Conservation (phyloP, 2,113 vertebrate genomes). For the Lampris megalopsis region DNA sequence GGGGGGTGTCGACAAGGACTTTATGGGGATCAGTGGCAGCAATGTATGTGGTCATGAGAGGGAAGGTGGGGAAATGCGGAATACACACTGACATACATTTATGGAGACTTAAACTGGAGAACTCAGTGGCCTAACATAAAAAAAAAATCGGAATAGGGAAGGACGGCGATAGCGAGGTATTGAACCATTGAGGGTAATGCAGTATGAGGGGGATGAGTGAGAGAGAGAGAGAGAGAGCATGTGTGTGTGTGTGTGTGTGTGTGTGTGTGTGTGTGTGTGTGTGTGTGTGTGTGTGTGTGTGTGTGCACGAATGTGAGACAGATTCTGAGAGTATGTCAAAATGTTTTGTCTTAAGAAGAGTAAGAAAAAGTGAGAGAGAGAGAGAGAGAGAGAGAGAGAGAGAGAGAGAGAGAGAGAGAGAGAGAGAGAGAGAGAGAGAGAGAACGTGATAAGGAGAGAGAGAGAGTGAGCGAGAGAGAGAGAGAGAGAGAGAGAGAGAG, state of each 20-base stretch:
- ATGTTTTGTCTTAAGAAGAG: neutral
- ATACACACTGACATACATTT: neutral
- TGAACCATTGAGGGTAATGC: constrained; percentile 22
- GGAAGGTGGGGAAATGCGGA: neutral
- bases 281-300: neutral
- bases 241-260: constrained; percentile 19
- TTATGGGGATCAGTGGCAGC: constrained; percentile 39
- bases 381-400: neutral
- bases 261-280: constrained; percentile 12
- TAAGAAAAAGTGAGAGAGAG: neutral
- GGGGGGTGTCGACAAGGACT: constrained; percentile 44
- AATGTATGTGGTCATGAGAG: constrained; percentile 28
- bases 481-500: constrained; percentile 14
- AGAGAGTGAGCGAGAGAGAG: neutral
- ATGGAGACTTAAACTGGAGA: constrained; percentile 40
- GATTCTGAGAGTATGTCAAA: too few relatives aligned
- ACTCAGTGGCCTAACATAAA: constrained; percentile 41
- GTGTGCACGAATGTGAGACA: too few relatives aligned
- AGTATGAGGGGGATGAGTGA: constrained; percentile 4
- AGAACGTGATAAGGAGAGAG: neutral
- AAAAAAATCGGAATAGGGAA: constrained; percentile 35
- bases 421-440: neutral
- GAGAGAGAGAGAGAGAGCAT: constrained; percentile 15
- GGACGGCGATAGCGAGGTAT: constrained; percentile 22
- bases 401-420: neutral